These are phyloP conservation scores for Oncorhynchus mykiss DNA, from an alignment of 2,113 vertebrate genomes.

Conservation along the genomic window DNA sequence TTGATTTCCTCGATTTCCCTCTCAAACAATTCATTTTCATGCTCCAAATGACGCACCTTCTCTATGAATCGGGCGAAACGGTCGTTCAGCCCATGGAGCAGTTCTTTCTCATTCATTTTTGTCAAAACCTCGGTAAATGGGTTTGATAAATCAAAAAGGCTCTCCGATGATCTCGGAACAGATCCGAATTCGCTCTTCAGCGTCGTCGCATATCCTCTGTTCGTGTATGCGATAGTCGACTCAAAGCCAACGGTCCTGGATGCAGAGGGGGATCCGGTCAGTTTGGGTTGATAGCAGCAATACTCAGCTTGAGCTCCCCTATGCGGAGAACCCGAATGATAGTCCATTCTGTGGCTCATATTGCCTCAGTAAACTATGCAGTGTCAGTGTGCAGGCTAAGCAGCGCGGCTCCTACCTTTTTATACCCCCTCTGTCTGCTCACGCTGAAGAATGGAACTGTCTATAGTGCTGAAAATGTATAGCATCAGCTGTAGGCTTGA, in stretches of 20 bases:
- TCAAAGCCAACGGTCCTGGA: slow-evolving; percentile 16
- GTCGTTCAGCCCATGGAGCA: slow-evolving; percentile 69
- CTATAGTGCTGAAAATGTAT: slow-evolving; percentile 63
- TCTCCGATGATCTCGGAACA: slow-evolving; percentile 14
- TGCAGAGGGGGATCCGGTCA: background rate
- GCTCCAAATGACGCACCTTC: slow-evolving; percentile 71
- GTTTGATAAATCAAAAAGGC: slow-evolving; percentile 5
- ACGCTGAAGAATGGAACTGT: slow-evolving; percentile 61
- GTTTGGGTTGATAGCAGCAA: slow-evolving; percentile 26
- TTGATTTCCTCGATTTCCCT: slow-evolving; percentile 63
- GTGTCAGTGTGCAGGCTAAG: slow-evolving; percentile 5
- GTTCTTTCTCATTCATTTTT: slow-evolving; percentile 61
- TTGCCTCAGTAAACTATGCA: background rate
- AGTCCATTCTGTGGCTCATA: slow-evolving; percentile 51
- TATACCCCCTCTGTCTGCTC: slow-evolving; percentile 58
- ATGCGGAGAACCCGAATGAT: slow-evolving; percentile 30
- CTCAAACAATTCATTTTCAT: slow-evolving; percentile 67
- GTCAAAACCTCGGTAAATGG: slow-evolving; percentile 17
- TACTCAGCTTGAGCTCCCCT: slow-evolving; percentile 16
- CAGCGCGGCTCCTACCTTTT: slow-evolving; percentile 16
- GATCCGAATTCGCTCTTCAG: slow-evolving; percentile 8
- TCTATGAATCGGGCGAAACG: slow-evolving; percentile 73
- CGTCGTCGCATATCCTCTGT: background rate
- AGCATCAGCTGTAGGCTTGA: slow-evolving; percentile 54
- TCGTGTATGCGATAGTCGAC: slow-evolving; percentile 7